Evolutionary conservation across 1,140 invertebrate genomes (phyloP), one percentile per base, ranked within the genome.

Genomic region (Temnothorax nylanderi): DNA sequence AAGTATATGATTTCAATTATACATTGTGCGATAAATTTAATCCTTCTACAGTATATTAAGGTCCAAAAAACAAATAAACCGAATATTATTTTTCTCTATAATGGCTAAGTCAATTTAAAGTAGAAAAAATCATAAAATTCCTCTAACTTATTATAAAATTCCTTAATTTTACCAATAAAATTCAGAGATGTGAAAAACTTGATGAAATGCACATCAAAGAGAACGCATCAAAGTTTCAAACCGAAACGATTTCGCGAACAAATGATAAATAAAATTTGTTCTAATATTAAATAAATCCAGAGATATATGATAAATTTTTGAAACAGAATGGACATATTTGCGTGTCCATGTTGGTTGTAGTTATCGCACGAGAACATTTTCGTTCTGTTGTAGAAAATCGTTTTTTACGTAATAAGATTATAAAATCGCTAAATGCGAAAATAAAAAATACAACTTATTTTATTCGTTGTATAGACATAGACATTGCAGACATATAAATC

Each of bases 201-300:
- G 37, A 56, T 71, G 21, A 56, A 81, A 71, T 21, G 37, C 26
- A 41, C 62, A 13, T 80, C 62, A 54, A 80, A 80, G 62, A 54
- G 64, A 80, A 41, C 7, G 18, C 3, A 44, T 74, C 21, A 75
- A 84, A 74, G 26, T 75, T 75, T 49, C 4, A 49, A 60, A 69
- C 37, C 49, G 16, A 54, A 47, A 84, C 41, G n/a, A 74, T 82
- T 82, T 60, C 26, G 26, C 54, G n/a, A 54, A 32, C 54, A 62
- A 60, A 62, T 49, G 41, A 56, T 16, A 13, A 41, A 26, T 49
- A 3, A 44, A 58, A 58, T 75, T 60, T 8, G 8, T 60, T 62
- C n/a, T 62, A 75, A 75, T 62, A 62, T 84, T 84, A 44, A 74
- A 60, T 74, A 60, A 82, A 72, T 72, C 26, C 18, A 8, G 11